Evolutionary conservation across 2,797 vertebrate genomes (phyloP).

Genomic region (Gymnocypris eckloni): DNA sequence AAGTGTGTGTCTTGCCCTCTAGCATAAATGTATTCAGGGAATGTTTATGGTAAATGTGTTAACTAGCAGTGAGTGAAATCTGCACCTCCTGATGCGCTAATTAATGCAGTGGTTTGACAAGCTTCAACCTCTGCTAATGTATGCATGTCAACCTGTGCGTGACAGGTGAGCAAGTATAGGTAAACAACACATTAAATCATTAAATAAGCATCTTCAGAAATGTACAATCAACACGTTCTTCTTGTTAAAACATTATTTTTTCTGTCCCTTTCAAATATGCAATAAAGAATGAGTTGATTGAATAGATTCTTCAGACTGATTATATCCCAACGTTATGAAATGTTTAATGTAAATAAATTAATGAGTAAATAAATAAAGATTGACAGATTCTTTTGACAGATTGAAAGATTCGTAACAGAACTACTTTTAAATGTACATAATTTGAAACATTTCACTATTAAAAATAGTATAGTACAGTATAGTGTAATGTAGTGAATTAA

Average conservation of each 20-base stretch:
- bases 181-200: slow-evolving; percentile 72
- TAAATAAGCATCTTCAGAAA: slow-evolving; percentile 59
- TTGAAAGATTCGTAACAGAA: no score
- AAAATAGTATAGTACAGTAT: not conserved
- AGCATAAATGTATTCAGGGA: slow-evolving; percentile 64
- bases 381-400: no score
- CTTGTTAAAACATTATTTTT: slow-evolving; percentile 67
- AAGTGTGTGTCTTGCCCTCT: slow-evolving; percentile 56
- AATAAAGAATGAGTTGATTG: slow-evolving; percentile 48
- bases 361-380: not conserved
- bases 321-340: slow-evolving; percentile 4
- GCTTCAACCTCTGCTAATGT: slow-evolving; percentile 87
- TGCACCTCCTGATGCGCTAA: slow-evolving; percentile 84
- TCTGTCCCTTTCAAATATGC: slow-evolving; percentile 13
- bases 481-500: not conserved
- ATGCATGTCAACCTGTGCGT: slow-evolving; percentile 86
- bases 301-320: slow-evolving; percentile 49
- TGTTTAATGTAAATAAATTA: not conserved
- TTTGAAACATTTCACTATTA: not conserved
- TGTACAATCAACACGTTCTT: slow-evolving; percentile 70
- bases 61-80: slow-evolving; percentile 81
- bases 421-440: slow-evolving; percentile 7
- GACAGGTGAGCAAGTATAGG: slow-evolving; percentile 75
- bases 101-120: slow-evolving; percentile 90
- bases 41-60: slow-evolving; percentile 76